Base-by-base conservation (phyloP, 1,140 invertebrate species). In the Zaprionus lachaisei region DNA sequence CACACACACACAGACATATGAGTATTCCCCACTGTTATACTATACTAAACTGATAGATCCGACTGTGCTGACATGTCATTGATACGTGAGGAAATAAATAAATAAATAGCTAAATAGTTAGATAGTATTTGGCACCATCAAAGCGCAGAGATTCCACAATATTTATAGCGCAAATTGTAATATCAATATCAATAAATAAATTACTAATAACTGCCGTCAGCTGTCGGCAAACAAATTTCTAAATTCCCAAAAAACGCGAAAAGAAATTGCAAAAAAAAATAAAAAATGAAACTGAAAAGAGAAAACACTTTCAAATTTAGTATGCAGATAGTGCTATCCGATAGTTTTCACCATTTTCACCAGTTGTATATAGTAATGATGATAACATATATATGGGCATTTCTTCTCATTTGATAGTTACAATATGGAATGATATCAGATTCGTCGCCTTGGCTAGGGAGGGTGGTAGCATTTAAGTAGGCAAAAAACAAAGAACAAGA, bases 121-220 rank as follows among this genome's bases (percentile, higher is more conserved):
- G 62, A 34, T 44, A 51, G 22, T 26, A 56, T 77, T 67, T 72
- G n/a, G 62, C 37, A 65, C 37, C 15, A 15, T 34, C 26, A 28
- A 51, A 81, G 62, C 67, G 31, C 83, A 77, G 73, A 75, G 72
- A 84, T 73, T 84, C 66, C 68, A 76, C 76, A 72, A 80, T 67
- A 65, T 65, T 65, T 66, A 89, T 85, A 81, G 77, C 80, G 64
- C 72, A 82, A 75, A 87, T 70, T 80, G 69, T 77, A 83, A 80
- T 77, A 77, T 77, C 81, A 69, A 69, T 70, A 63, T 70, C 58
- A 56, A 75, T 70, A 60, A 56, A 75, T 70, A 44, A 80, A 87
- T 84, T 79, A 74, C 71, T 89, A 89, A 81, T 80, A 77, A 83
- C 77, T 78, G 24, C 15, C 41, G 41, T 67, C 63, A 72, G 71